Conservation (phyloP, 2,113 vertebrate species). For the Dendrocopos noguchii region DNA sequence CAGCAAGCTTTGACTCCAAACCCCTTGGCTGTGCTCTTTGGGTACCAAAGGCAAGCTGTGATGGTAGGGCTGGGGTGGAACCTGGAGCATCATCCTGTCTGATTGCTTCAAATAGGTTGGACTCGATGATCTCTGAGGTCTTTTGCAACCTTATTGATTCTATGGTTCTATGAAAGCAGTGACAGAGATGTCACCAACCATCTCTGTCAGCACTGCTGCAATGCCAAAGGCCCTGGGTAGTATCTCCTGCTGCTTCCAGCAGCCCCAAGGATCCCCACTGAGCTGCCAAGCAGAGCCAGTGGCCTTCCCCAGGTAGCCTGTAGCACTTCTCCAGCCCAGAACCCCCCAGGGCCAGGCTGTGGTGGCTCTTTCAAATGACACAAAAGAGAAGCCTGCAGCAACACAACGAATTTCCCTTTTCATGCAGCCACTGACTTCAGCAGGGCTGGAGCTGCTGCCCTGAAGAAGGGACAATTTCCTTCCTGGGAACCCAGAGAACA, state of each 20-base stretch:
- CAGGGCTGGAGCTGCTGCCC: not conserved
- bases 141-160: no score
- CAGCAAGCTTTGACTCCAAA: not conserved
- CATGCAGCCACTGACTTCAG: not conserved
- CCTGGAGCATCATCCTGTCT: not conserved
- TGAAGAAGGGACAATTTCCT: not conserved
- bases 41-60: fast-evolving
- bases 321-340: not conserved
- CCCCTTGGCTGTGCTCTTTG: not conserved
- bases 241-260: not conserved
- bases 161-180: not conserved
- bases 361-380: not conserved
- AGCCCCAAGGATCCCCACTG: not conserved
- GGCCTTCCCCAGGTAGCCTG: not conserved
- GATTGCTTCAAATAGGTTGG: not conserved
- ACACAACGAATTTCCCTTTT: not conserved
- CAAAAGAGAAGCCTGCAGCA: not conserved
- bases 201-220: fast-evolving
- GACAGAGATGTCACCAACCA: fast-evolving
- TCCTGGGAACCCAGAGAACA: not conserved
- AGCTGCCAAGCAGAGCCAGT: not conserved
- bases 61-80: not conserved
- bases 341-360: not conserved
- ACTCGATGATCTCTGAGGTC: no score
- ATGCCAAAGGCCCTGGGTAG: fast-evolving